Conservation (phyloP, 2,797 vertebrate species). For the Anas capensis region DNA sequence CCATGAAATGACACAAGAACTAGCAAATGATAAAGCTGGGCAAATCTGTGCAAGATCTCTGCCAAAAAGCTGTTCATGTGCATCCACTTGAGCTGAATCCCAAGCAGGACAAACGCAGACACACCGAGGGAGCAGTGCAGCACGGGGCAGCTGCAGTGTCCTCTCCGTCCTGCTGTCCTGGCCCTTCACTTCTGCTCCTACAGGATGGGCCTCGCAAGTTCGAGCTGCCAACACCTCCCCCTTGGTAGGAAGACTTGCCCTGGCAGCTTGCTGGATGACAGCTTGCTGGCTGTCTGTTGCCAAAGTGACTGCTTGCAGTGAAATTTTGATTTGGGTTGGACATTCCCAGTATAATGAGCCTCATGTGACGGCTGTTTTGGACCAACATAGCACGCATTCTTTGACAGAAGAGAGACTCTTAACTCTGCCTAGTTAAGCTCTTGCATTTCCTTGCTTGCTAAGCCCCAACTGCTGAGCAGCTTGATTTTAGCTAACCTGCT, state of each 20-base stretch:
- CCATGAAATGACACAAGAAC: background rate
- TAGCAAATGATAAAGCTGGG: constrained; percentile 27
- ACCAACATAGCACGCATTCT: rapidly evolving
- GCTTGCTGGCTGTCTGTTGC: constrained; percentile 19
- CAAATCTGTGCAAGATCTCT: background rate
- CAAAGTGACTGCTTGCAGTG: background rate
- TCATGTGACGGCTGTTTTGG: background rate
- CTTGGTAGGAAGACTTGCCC: background rate
- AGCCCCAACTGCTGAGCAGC: background rate
- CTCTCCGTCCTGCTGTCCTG: background rate
- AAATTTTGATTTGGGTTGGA: constrained; percentile 32
- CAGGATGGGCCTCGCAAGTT: background rate
- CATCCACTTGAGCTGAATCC: background rate
- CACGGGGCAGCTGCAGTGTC: rapidly evolving
- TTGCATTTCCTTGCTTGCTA: background rate
- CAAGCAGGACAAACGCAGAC: background rate
- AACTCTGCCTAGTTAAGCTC: background rate
- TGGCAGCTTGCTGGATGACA: constrained; percentile 52
- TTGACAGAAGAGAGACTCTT: background rate
- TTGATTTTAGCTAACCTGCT: background rate
- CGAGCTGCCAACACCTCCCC: constrained; percentile 20
- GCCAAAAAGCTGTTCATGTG: constrained; percentile 41
- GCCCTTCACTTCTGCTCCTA: background rate
- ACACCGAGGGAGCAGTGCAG: rapidly evolving
- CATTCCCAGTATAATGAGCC: background rate